Base-by-base conservation (phyloP, 2,113 vertebrate species). In the Takifugu flavidus region DNA sequence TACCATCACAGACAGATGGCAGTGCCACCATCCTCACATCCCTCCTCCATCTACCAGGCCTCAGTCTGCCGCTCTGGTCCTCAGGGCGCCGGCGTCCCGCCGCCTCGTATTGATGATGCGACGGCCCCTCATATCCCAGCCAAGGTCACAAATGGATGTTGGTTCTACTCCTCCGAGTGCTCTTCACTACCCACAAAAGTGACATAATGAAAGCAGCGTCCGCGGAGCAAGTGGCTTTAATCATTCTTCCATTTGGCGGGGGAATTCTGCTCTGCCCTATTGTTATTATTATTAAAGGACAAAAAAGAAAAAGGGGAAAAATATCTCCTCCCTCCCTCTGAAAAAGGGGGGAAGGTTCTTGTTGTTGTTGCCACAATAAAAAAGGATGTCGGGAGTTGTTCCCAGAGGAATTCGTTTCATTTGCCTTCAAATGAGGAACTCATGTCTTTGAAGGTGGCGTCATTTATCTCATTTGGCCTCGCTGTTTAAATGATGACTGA, bases 1-100 rank as follows among this genome's bases (percentile, higher is more conserved):
- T 90, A 87, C 89, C 84, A 86, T 84, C 80, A 84, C 75, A 86
- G 85, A 90, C 89, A 90, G 88, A 88, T 89, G 90, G 88, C 86
- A 70, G 69, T 72, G 65, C 73, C 75, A 72, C 76, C 56, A 53
- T 67, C 34, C 65, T 14, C 25, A 60, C 61, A 29, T 62, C 54
- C 66, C 64, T 54, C 73, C 77, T 31, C 49, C 49, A 55, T 59
- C 64, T 2, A 34, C 46, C 25, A 55, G 63, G 70, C 52, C 60
- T 61, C 68, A 67, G 58, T 57, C 55, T 43, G 52, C 57, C 67
- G 62, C 67, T 53, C 55, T 59, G 65, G 76, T 54, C 63, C 70
- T 65, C 53, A 44, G 70, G 77, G 69, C 42, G 43, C 64, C 52
- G 45, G 28, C 52, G 29, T 75, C 75, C 70, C 60, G 34, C 13